Evolutionary conservation across 2,888 invertebrate genomes (phyloP).

Genomic region (Coelopa pilipes): DNA sequence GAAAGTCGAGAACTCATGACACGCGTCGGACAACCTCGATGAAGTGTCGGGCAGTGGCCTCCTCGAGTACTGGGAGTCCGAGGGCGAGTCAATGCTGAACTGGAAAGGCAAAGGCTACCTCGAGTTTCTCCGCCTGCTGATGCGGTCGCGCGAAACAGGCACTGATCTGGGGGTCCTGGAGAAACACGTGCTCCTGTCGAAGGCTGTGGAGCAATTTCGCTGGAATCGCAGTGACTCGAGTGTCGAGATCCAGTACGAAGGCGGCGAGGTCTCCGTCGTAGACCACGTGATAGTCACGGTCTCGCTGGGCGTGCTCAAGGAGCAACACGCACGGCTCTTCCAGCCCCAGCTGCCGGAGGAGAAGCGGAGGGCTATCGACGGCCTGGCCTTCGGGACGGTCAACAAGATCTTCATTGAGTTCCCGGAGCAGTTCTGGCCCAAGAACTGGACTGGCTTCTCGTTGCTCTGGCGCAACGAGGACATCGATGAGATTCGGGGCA

Average conservation of each 20-base stretch:
- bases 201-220: constrained; percentile 43
- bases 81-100: constrained; percentile 74
- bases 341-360: constrained; percentile 65
- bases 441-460: constrained; percentile 67
- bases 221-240: constrained; percentile 53
- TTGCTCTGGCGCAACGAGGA: constrained; percentile 71
- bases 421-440: constrained; percentile 70
- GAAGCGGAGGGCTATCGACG: constrained; percentile 69
- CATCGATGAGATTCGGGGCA: constrained; percentile 45
- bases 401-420: constrained; percentile 73
- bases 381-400: constrained; percentile 70
- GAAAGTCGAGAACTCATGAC: constrained; percentile 67
- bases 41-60: constrained; percentile 75
- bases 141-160: constrained; percentile 44
- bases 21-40: constrained; percentile 75
- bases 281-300: constrained; percentile 72
- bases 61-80: constrained; percentile 74
- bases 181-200: constrained; percentile 57
- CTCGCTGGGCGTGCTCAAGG: constrained; percentile 72
- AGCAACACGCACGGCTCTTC: constrained; percentile 60
- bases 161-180: constrained; percentile 60
- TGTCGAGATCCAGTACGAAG: constrained; percentile 50
- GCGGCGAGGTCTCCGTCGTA: constrained; percentile 59
- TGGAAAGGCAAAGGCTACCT: constrained; percentile 75
- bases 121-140: constrained; percentile 43